Conservation (phyloP, 2,113 vertebrate species). For the Siniperca chuatsi region DNA sequence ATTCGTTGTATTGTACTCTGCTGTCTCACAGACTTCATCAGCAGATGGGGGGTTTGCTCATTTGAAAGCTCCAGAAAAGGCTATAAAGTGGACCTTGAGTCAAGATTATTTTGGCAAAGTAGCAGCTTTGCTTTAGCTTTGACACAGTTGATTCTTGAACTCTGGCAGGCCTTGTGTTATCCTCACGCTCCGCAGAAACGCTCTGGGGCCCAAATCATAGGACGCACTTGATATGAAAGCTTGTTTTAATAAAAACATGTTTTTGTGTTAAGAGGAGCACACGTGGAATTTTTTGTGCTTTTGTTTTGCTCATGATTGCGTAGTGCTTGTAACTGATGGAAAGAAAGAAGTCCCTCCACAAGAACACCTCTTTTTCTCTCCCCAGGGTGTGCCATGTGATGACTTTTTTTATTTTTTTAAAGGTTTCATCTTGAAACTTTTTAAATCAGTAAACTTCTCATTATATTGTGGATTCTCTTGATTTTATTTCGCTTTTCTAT, state of each 20-base stretch:
- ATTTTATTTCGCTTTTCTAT: not conserved
- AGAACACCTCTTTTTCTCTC: not conserved
- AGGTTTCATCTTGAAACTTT: not conserved
- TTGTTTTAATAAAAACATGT: not conserved
- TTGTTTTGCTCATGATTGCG: not conserved
- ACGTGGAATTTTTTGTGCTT: not conserved
- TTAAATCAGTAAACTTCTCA: not conserved
- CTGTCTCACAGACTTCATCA: too few relatives aligned
- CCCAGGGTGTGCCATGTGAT: not conserved
- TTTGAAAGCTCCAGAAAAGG: not conserved
- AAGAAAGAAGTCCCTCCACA: not conserved
- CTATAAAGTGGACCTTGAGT: not conserved
- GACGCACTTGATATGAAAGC: not conserved
- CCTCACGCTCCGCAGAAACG: not conserved
- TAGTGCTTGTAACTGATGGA: not conserved
- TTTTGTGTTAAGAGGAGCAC: not conserved
- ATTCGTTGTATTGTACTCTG: not conserved
- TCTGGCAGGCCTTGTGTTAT: too few relatives aligned
- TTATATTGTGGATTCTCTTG: not conserved
- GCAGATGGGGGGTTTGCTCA: not conserved
- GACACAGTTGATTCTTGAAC: not conserved
- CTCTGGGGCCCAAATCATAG: not conserved
- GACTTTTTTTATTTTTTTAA: not conserved
- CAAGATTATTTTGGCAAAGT: not conserved
- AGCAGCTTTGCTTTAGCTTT: not conserved